Percentiles rank a stretch among this genome's conserved stretches.
Evolutionary conservation across 2,888 invertebrate species (phyloP).

Genomic region (Andrena marginata): DNA sequence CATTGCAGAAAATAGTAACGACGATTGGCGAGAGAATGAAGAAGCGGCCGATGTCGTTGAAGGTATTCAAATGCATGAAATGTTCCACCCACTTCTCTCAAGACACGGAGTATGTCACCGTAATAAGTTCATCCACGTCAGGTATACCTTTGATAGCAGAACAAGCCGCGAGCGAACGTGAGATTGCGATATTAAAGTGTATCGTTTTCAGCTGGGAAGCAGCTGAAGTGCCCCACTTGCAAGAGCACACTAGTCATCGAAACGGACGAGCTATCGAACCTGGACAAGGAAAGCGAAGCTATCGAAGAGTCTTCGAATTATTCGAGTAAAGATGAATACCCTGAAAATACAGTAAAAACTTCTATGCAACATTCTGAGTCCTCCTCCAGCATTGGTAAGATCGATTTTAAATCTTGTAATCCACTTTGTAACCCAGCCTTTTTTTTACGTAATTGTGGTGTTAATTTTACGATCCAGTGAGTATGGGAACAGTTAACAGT

Average conservation of each 20-base stretch:
- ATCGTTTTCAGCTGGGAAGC: constrained; percentile 66
- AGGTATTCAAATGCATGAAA: constrained; percentile 87
- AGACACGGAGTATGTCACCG: constrained; percentile 82
- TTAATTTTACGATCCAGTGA: constrained; percentile 2
- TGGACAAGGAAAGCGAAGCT: constrained; percentile 69
- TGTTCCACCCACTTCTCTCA: constrained; percentile 88
- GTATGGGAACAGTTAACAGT: constrained; percentile 38
- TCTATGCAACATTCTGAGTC: constrained; percentile 82
- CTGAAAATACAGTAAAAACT: constrained; percentile 53
- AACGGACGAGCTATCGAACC: constrained; percentile 83
- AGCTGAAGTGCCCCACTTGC: constrained; percentile 87
- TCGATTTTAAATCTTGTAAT: constrained; percentile 23
- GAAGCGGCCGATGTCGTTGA: constrained; percentile 84
- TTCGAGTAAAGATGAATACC: constrained; percentile 49
- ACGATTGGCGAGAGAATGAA: constrained; percentile 85
- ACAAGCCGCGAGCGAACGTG: not conserved
- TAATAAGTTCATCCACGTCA: constrained; percentile 54
- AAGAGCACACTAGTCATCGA: constrained; percentile 87
- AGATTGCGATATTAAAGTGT: not conserved
- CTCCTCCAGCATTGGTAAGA: constrained; percentile 85
- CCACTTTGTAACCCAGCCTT: not conserved
- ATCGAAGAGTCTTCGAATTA: constrained; percentile 47
- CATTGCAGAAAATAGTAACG: constrained; percentile 85
- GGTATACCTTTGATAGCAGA: constrained; percentile 43
- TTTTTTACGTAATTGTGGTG: not conserved